Base-by-base conservation (phyloP, 2,888 invertebrate genomes). In the Tetranychus truncatus region DNA sequence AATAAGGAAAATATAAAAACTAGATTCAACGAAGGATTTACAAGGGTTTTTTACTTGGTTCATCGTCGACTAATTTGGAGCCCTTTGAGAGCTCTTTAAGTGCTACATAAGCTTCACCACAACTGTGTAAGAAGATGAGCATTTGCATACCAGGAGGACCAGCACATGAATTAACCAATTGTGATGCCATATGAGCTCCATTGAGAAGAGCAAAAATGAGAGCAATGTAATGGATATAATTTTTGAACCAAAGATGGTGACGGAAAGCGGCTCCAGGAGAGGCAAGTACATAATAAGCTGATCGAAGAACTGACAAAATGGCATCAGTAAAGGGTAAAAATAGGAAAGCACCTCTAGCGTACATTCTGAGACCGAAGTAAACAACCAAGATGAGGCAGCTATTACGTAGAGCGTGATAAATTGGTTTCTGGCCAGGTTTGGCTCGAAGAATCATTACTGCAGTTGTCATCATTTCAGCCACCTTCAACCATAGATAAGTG, bases 231-330 rank as follows among this genome's bases (percentile, higher is more conserved):
- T 66, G 20, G 9, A 66, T 66, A 66, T 66, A 66, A 18, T 66
- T 66, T 66, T 66, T 66, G 66, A 66, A 66, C 66, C 66, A 66
- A 20, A 66, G 66, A 66, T 66, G 66, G 6, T 66, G 66, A 20
- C 20, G 18, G 15, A 66, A 66, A 20, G 66, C 66, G 11, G 66
- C 20, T 66, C 66, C 66, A 20, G 66, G 66, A 66, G 66, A 18
- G 18, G 66, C 66, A 6, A 66, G 66, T 20, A 66, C 66, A 66
- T 66, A 66, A 20, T 66, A 66, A 66, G n/a, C 18, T 66, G 66
- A 18, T 66, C 66, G 66, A 66, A 66, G 20, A 66, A 20, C 66
- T 66, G 69, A 69, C 20, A 69, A 24, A 69, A 69, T 11, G 11
- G 11, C 20, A 69, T 69, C 69, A 34, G 69, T 69, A 24, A 24